Base-by-base conservation (phyloP, 92 coral and sea anemone species). In the Micromussa lordhowensis region DNA sequence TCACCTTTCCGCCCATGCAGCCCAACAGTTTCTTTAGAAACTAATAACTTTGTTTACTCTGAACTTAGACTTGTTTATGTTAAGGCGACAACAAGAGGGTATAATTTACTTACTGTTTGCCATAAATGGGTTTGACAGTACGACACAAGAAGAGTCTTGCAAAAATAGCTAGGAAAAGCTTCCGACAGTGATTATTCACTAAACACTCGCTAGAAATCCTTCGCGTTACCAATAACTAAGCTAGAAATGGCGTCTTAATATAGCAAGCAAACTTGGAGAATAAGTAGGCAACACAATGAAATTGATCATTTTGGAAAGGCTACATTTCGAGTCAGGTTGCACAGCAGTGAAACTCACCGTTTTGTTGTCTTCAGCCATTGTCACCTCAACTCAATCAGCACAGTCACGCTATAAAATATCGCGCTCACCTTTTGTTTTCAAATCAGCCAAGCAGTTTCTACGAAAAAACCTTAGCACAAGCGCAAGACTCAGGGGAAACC, bases 401-500 rank as follows among this genome's bases (percentile, higher is more conserved):
- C 51, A 73, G 53, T 36, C 59, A 17, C 68, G 72, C 16, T 16
- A 17, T 29, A 40, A 51, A 55, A 74, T 53, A 68, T 84, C 81
- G 44, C 81, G 19, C 58, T 18, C 36, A 22, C n/a, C 22, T 68
- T 22, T 30, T 54, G 55, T 32, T 84, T 35, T 84, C 57, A 36
- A 55, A 84, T 59, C 59, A 36, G 30, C 49, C 29, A 35, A 34
- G n/a, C 78, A 32, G 54, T 36, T 22, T 35, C 16, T 24, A 18
- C 55, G n/a, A 35, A 30, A 58, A 10, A 24, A 22, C 8, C 77
- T 76, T 61, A 35, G 89, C 89, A 76, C 32, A 35, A 75, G 66
- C 76, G 38, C 89, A 63, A 34, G 21, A 28, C 59, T 59, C 82
- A 2, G 76, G 88, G 88, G 64, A 85, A 85, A 85, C 88, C 82